A percentile compares a stretch with the other conserved stretches of the same genome.
Evolutionary conservation across 2,797 vertebrate species (phyloP).

Genomic region (Hozukius guyotensis): DNA sequence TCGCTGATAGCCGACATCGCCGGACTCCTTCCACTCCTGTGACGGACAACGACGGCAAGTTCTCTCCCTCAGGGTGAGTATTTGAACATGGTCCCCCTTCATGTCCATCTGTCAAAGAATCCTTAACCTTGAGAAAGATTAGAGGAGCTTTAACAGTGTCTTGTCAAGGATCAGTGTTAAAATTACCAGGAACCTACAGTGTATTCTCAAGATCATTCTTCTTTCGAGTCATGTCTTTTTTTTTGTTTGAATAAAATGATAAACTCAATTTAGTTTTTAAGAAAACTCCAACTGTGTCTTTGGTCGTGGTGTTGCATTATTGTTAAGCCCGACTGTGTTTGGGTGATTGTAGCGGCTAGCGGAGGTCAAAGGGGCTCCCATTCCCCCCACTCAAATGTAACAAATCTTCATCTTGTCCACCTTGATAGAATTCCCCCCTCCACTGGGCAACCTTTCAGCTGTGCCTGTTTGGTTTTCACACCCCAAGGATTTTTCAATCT

Average conservation of each 20-base stretch:
- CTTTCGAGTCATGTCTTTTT: background rate
- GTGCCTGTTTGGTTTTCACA: constrained; percentile 83
- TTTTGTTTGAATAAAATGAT: constrained; percentile 12
- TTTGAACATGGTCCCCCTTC: constrained; percentile 49
- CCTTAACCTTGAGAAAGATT: constrained; percentile 50
- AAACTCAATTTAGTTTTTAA: background rate
- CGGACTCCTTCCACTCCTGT: constrained; percentile 63
- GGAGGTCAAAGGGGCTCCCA: constrained; percentile 64
- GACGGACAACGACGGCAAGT: constrained; percentile 73
- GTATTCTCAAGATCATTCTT: constrained; percentile 18
- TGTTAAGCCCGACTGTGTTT: constrained; percentile 41
- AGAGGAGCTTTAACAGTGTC: constrained; percentile 29
- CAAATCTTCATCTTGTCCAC: constrained; percentile 81
- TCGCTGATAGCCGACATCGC: constrained; percentile 71
- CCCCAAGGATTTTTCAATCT: constrained; percentile 84
- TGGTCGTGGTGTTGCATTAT: constrained; percentile 14
- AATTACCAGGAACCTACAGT: constrained; percentile 25
- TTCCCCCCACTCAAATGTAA: constrained; percentile 67
- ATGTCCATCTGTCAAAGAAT: constrained; percentile 54
- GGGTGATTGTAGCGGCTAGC: constrained; percentile 52
- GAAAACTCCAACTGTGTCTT: constrained; percentile 19
- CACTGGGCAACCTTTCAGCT: constrained; percentile 78
- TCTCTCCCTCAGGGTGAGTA: constrained; percentile 79
- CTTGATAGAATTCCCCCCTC: constrained; percentile 83
- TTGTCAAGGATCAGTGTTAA: constrained; percentile 30